These are phyloP conservation scores for Rhamnusium bicolor DNA, from an alignment of 2,888 invertebrate genomes.

Conservation along the genomic window DNA sequence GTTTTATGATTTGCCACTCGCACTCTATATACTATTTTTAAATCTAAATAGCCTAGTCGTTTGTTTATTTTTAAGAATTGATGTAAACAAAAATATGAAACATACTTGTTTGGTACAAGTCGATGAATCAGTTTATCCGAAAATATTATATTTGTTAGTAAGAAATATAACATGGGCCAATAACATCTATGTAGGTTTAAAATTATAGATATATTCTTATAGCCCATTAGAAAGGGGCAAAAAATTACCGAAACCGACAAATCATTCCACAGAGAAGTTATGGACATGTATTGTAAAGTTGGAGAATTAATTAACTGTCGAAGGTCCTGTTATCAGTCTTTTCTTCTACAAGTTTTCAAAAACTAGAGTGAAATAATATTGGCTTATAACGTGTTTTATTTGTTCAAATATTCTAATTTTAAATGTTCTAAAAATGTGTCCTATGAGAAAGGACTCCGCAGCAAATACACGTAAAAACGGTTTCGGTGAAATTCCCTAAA, in stretches of 20 bases:
- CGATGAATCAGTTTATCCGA: not conserved
- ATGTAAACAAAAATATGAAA: slow-evolving; percentile 7
- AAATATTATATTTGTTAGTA: not conserved
- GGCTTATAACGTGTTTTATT: too few species aligned
- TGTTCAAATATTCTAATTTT: too few species aligned
- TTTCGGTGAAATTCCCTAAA: too few species aligned
- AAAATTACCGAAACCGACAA: not conserved
- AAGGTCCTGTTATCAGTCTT: too few species aligned
- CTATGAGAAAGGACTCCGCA: too few species aligned
- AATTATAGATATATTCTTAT: not conserved
- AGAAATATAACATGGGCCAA: too few species aligned
- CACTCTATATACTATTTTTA: slow-evolving; percentile 14
- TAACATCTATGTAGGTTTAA: not conserved
- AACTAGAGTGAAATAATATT: too few species aligned
- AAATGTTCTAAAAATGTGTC: too few species aligned
- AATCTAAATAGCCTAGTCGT: not conserved
- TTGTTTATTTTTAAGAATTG: slow-evolving; percentile 10
- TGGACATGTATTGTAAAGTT: too few species aligned
- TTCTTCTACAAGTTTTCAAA: too few species aligned
- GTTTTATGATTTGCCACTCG: slow-evolving; percentile 12
- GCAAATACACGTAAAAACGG: too few species aligned
- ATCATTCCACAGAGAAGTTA: not conserved
- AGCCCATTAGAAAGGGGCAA: not conserved
- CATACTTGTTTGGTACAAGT: not conserved
- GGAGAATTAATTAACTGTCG: too few species aligned